Percentiles rank a stretch among this genome's conserved stretches.
Conservation (phyloP, 2,113 vertebrate species). For the Otis tarda region DNA sequence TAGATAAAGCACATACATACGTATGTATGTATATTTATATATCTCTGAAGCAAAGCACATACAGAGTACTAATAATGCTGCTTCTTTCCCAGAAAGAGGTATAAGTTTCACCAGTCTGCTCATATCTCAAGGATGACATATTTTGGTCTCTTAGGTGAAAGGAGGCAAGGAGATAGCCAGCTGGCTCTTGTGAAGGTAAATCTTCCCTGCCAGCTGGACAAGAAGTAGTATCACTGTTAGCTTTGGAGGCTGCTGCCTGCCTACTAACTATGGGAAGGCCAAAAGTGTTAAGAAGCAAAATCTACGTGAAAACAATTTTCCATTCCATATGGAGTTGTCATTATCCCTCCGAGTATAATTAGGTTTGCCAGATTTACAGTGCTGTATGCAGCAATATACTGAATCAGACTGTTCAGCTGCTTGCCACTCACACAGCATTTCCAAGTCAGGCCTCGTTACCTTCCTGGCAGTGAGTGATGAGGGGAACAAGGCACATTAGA, state of each 20-base stretch:
- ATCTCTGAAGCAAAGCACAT: not conserved
- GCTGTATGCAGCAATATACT: not conserved
- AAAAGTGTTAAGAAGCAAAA: conserved; percentile 41
- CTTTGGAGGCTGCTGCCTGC: conserved; percentile 17
- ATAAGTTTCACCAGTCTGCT: not conserved
- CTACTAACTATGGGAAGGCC: conserved; percentile 32
- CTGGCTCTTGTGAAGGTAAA: conserved; percentile 21
- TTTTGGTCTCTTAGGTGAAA: conserved; percentile 34
- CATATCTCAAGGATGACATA: conserved; percentile 38
- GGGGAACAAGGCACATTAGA: not conserved
- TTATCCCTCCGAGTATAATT: conserved; percentile 26
- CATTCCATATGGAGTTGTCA: conserved; percentile 54
- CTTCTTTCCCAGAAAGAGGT: not conserved
- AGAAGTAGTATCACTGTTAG: conserved; percentile 3
- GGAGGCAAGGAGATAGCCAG: conserved; percentile 19
- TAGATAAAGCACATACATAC: not conserved
- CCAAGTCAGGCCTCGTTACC: conserved; percentile 37
- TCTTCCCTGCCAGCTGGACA: conserved; percentile 46
- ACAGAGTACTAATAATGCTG: not conserved
- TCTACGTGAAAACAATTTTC: conserved; percentile 50
- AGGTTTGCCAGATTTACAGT: conserved; percentile 40
- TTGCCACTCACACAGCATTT: conserved; percentile 9
- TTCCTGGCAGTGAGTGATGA: not conserved
- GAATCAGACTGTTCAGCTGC: conserved; percentile 46
- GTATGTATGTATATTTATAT: not conserved